Percentiles rank a stretch among this genome's conserved stretches.
Evolutionary conservation across 2,888 invertebrate genomes (phyloP).

Genomic region (Plebejus melissa): DNA sequence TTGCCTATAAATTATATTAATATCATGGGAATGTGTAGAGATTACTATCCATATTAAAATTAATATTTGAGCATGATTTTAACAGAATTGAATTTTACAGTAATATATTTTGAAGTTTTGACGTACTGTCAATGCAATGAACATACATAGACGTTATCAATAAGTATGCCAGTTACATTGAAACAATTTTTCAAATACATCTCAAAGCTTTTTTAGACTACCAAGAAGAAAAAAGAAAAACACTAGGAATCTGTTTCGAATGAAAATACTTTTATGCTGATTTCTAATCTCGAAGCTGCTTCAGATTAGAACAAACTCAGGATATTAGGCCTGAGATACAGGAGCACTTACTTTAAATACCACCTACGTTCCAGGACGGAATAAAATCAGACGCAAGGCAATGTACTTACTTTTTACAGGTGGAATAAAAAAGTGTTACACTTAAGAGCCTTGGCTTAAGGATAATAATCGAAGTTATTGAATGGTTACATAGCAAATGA

Average conservation of each 20-base stretch:
- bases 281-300: not conserved
- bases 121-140: too few relatives aligned
- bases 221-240: not conserved
- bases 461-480: slow-evolving; percentile 4
- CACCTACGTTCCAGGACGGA: not conserved
- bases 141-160: too few relatives aligned
- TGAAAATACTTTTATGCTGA: not conserved
- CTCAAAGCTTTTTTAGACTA: not conserved
- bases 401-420: not conserved
- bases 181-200: too few relatives aligned
- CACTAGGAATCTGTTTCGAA: not conserved
- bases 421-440: not conserved
- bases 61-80: too few relatives aligned
- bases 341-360: slow-evolving; percentile 7
- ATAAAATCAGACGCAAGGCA: slow-evolving; percentile 1
- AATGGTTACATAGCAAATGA: not conserved
- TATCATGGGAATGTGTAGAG: too few relatives aligned
- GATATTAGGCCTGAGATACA: not conserved
- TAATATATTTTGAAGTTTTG: too few relatives aligned
- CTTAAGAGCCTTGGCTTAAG: not conserved
- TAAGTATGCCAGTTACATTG: too few relatives aligned
- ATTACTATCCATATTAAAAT: too few relatives aligned
- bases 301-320: not conserved
- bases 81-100: too few relatives aligned
- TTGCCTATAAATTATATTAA: too few relatives aligned